Evolutionary conservation across 2,888 invertebrate genomes (phyloP), one percentile per base, ranked within the genome.

Genomic region (Cantharis flavilabris): DNA sequence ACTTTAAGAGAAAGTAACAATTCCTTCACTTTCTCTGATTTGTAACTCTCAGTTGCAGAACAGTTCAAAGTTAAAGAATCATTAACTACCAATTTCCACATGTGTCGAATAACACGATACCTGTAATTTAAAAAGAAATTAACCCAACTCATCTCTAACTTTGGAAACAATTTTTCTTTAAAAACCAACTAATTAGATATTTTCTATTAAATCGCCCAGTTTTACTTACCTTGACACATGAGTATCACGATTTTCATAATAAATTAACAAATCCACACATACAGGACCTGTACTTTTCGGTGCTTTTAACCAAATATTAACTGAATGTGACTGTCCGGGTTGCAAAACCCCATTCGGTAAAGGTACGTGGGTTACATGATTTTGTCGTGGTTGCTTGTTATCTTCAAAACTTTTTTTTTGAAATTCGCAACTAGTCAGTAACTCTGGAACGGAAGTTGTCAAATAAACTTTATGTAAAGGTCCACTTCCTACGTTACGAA

Each of bases 391-490:
- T 87, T 76, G 87, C 86, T 75, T 84, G 84, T 80, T 88, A 87
- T 78, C 84, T 84, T 62, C 77, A 11, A 13, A 62, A 3, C 16
- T 18, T 69, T 73, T 73, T 70, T 67, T 73, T 49, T 82, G 81
- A 73, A 86, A 85, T 79, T 88, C 88, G 78, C 86, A 86, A 76
- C 85, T 85, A 14, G 86, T 86, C 49, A 88, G 76, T 72, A 94
- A 90, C 83, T 93, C 92, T 0, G 95, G 94, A 82, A 92, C 91
- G 0, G 93, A 93, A 10, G 94, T 93, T 0, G 93, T 93, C 76
- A 96, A 87, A 81, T 91, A 89, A 75, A 94, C 88, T 82, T 92
- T 91, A 71, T 89, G 90, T 86, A 94, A 89, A 23, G 92, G 90
- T 16, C 92, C 91, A 79, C 92, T 91, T 11, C 95, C 95, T 30